Evolutionary conservation across 2,888 invertebrate species (phyloP).

Genomic region (Lobophora halterata): DNA sequence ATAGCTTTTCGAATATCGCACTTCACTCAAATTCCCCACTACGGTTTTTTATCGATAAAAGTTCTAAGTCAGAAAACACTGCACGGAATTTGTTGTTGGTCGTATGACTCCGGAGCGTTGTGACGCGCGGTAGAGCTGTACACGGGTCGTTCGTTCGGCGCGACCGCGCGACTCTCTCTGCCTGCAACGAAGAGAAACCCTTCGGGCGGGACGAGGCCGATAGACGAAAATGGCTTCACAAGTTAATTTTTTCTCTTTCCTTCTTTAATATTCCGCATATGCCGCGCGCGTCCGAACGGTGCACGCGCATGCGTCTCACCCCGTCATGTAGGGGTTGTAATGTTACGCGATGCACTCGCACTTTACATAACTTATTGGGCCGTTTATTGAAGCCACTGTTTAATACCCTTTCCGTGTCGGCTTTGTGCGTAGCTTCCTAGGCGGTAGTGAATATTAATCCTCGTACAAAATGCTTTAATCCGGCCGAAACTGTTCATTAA

Average conservation of each 20-base stretch:
- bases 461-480: slow-evolving; percentile 58
- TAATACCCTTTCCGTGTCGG: slow-evolving; percentile 76
- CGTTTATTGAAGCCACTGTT: slow-evolving; percentile 76
- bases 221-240: slow-evolving; percentile 81
- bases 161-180: slow-evolving; percentile 69
- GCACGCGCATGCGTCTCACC: slow-evolving; percentile 76
- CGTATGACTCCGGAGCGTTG: slow-evolving; percentile 50
- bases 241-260: slow-evolving; percentile 81
- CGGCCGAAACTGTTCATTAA: slow-evolving; percentile 58
- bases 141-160: slow-evolving; percentile 49
- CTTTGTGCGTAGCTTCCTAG: slow-evolving; percentile 69
- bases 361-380: slow-evolving; percentile 79
- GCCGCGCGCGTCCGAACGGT: slow-evolving; percentile 70
- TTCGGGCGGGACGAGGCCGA: slow-evolving; percentile 69
- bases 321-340: slow-evolving; percentile 67
- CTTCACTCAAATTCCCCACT: slow-evolving; percentile 47
- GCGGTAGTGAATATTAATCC: slow-evolving; percentile 64
- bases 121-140: slow-evolving; percentile 24
- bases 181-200: slow-evolving; percentile 61
- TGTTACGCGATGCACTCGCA: slow-evolving; percentile 77
- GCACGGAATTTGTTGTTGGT: slow-evolving; percentile 60
- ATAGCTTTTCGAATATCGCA: slow-evolving; percentile 57
- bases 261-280: slow-evolving; percentile 81
- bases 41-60: slow-evolving; percentile 11
- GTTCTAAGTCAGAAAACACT: slow-evolving; percentile 39